Evolutionary conservation across 2,888 invertebrate genomes (phyloP).

Genomic region (Cinara cedri): DNA sequence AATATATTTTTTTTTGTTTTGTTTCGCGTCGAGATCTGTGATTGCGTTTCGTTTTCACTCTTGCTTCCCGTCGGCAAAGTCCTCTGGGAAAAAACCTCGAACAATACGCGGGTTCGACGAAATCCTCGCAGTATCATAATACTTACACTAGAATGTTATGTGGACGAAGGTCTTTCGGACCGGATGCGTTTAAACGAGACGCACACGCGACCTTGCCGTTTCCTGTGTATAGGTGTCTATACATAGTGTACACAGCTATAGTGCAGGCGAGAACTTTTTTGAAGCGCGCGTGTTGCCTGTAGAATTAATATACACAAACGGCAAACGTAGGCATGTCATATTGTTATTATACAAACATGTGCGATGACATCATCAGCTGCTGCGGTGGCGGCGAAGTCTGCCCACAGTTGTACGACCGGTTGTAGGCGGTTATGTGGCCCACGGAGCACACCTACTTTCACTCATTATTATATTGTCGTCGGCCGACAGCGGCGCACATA

Average conservation of each 20-base stretch:
- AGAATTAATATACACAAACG: no score
- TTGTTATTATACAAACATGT: background rate
- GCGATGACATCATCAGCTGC: slow-evolving; percentile 44
- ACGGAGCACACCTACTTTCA: slow-evolving; percentile 56
- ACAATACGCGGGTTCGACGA: no score
- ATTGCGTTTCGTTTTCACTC: no score
- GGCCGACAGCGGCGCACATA: background rate
- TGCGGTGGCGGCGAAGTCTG: background rate
- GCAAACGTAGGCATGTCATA: background rate
- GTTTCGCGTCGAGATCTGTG: no score
- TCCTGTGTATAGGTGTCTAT: background rate
- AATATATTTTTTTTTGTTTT: no score
- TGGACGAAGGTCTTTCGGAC: slow-evolving; percentile 17
- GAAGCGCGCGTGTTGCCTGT: no score
- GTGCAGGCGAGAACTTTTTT: background rate
- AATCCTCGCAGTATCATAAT: no score
- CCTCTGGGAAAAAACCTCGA: no score
- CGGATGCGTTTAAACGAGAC: slow-evolving; percentile 7
- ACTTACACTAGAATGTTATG: background rate
- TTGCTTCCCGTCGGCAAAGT: no score
- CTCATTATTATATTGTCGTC: slow-evolving; percentile 41
- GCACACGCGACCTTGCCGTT: slow-evolving; percentile 25
- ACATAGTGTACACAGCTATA: no score
- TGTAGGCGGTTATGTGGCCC: slow-evolving; percentile 54
- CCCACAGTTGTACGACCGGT: slow-evolving; percentile 37